Percentiles rank a stretch among this genome's conserved stretches.
phyloP scores from a whole-genome alignment of 2,113 vertebrate species.

The Entomyzon cyanotis region DNA sequence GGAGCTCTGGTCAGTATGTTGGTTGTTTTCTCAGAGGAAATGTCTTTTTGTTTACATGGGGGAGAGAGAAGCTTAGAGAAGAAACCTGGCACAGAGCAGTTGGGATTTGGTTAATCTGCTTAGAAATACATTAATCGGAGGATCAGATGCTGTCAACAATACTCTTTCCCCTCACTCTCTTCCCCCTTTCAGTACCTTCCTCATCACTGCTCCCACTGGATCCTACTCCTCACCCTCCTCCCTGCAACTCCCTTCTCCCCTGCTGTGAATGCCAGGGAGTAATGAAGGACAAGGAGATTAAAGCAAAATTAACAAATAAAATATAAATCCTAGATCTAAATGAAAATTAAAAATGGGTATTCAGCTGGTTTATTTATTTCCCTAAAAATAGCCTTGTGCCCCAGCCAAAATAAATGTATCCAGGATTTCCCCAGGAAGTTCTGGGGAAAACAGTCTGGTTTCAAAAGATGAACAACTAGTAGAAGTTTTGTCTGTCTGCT shows the following conservation, averaged over 20 bases:
- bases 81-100: constrained; percentile 75
- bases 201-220: neutral
- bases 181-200: constrained; percentile 37
- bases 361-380: constrained; percentile 8
- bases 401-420: neutral
- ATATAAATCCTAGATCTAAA: constrained; percentile 59
- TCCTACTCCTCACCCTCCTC: constrained; percentile 16
- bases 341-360: constrained; percentile 55
- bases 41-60: constrained; percentile 60
- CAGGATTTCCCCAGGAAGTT: constrained; percentile 17
- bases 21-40: constrained; percentile 34
- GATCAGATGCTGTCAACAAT: constrained; percentile 73
- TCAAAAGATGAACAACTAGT: neutral
- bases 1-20: neutral
- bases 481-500: neutral
- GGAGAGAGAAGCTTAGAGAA: constrained; percentile 70
- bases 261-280: constrained; percentile 47
- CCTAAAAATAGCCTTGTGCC: constrained; percentile 6
- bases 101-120: constrained; percentile 80
- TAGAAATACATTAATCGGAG: constrained; percentile 77
- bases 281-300: constrained; percentile 60
- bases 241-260: constrained; percentile 3
- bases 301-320: constrained; percentile 66
- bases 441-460: too few relatives aligned
- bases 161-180: constrained; percentile 44